Percentiles rank a stretch among this genome's conserved stretches.
These are phyloP conservation scores for Sakesphorus luctuosus DNA, from an alignment of 2,113 vertebrate genomes.

Conservation along the genomic window DNA sequence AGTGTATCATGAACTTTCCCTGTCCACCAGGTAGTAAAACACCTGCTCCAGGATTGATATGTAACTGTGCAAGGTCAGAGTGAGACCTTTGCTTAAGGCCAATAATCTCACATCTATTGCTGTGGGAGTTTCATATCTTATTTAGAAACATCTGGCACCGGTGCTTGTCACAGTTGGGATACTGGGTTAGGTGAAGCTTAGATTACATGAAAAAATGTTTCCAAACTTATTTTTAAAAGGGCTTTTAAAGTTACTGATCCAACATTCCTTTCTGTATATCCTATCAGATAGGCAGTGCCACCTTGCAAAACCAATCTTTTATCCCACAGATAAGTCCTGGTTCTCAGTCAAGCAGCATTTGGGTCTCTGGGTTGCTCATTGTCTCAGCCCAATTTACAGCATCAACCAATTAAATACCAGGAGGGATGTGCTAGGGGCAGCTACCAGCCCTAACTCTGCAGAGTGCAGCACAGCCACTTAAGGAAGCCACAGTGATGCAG, in stretches of 20 bases:
- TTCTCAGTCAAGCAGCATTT: not conserved
- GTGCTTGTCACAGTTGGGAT: not conserved
- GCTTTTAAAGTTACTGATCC: not conserved
- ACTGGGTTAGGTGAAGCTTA: not conserved
- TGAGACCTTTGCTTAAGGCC: not conserved
- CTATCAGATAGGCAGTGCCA: not conserved
- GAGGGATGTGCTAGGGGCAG: not conserved
- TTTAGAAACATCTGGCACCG: constrained; percentile 1
- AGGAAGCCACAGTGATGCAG: rapidly evolving
- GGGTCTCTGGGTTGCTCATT: not conserved
- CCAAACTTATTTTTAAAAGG: not conserved
- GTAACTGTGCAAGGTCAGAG: not conserved
- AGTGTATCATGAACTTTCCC: not conserved
- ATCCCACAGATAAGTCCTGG: not conserved
- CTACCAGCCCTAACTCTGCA: not conserved
- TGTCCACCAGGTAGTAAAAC: not conserved
- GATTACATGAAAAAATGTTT: not conserved
- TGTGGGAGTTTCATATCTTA: not conserved
- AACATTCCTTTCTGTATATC: not conserved
- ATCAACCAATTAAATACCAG: not conserved
- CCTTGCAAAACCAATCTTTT: not conserved
- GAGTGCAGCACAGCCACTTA: not conserved
- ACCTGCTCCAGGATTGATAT: not conserved
- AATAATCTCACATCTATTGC: not conserved
- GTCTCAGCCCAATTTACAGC: not conserved